A percentile compares a stretch with the other conserved stretches of the same genome.
Conservation (phyloP, 35 echinoderm and acorn worm genomes). For the Ophioderma brevispina region DNA sequence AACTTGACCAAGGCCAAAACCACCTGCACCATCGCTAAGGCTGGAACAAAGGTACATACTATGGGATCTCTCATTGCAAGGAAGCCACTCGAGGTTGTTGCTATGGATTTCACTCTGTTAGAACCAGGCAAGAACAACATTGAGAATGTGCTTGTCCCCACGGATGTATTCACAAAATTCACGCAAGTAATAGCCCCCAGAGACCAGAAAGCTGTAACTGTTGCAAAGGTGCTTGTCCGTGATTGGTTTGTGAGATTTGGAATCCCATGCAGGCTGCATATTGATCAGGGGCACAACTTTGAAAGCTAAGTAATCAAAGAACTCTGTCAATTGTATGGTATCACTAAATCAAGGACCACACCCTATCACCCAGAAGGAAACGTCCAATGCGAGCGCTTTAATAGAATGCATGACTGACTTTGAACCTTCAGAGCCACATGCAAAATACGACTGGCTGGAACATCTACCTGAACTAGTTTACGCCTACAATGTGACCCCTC, state of each 20-base stretch:
- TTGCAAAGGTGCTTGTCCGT: constrained; percentile 36
- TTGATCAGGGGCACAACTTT: constrained; percentile 75
- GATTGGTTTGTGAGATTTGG: constrained; percentile 71
- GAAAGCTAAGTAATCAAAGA: constrained; percentile 47
- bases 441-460: constrained; percentile 30
- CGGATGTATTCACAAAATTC: constrained; percentile 72
- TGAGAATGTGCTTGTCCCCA: constrained; percentile 73
- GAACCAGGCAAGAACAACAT: constrained; percentile 22
- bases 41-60: constrained; percentile 34
- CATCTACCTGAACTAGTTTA: constrained; percentile 57
- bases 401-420: constrained; percentile 53
- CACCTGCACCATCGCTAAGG: constrained; percentile 50
- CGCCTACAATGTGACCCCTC: constrained; percentile 60
- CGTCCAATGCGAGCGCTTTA: constrained; percentile 26
- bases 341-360: constrained; percentile 25
- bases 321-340: constrained; percentile 63
- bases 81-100: constrained; percentile 59
- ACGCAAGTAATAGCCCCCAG: constrained; percentile 60
- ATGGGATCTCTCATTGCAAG: constrained; percentile 58
- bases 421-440: constrained; percentile 3
- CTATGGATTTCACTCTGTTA: constrained; percentile 61
- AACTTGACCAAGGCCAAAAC: constrained; percentile 17
- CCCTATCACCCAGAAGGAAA: too few relatives aligned
- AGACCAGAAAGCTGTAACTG: constrained; percentile 56
- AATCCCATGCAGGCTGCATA: constrained; percentile 51